These are phyloP conservation scores for Apodemia duryi DNA, from an alignment of 2,888 invertebrate genomes.

Conservation along the genomic window DNA sequence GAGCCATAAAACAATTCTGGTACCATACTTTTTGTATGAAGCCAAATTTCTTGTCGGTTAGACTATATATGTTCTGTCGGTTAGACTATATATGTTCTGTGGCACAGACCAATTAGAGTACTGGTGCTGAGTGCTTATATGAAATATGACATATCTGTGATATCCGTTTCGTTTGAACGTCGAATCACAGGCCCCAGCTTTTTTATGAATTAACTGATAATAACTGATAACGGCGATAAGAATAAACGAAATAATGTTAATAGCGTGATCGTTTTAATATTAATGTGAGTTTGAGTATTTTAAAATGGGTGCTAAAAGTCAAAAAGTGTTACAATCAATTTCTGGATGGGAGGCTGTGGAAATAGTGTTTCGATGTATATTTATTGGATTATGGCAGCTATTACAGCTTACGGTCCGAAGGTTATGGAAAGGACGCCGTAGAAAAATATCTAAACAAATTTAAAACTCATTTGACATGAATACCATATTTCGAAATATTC, in stretches of 20 bases:
- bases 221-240: constrained; percentile 48
- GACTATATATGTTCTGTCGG: too few species aligned
- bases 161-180: constrained; percentile 24
- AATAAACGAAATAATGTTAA: constrained; percentile 37
- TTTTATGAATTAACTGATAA: constrained; percentile 43
- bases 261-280: constrained; percentile 34
- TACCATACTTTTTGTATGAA: too few species aligned
- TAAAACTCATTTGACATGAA: constrained; percentile 14
- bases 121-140: too few species aligned
- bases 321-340: constrained; percentile 53
- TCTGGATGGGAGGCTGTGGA: constrained; percentile 63
- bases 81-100: too few species aligned
- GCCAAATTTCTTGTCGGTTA: too few species aligned
- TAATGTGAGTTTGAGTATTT: constrained; percentile 24
- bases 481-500: constrained; percentile 36
- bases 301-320: constrained; percentile 50
- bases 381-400: constrained; percentile 62
- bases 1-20: too few species aligned
- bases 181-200: constrained; percentile 19
- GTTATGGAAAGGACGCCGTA: constrained; percentile 63
- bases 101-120: too few species aligned
- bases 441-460: constrained; percentile 41
- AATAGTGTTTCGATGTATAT: constrained; percentile 52
- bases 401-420: constrained; percentile 52
- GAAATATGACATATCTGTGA: background rate